phyloP scores from a whole-genome alignment of 2,113 vertebrate species.

The Donacobius atricapilla region DNA sequence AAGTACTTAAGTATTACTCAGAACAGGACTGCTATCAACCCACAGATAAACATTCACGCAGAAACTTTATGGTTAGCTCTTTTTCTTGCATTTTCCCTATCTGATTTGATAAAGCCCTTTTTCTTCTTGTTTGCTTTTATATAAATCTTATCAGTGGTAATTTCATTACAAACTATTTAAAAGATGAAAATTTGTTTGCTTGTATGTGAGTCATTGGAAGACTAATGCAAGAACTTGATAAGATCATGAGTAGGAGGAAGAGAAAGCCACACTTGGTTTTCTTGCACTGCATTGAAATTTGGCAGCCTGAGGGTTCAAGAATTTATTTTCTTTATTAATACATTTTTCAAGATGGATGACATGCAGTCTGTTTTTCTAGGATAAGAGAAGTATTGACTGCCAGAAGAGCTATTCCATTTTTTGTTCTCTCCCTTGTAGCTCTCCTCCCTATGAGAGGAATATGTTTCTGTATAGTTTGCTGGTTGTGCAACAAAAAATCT shows the following conservation, averaged over 20 bases:
- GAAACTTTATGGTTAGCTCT: background rate
- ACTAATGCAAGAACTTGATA: conserved; percentile 36
- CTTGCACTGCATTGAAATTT: background rate
- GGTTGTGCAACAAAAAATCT: background rate
- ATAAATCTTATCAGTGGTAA: background rate
- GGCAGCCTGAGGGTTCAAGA: background rate
- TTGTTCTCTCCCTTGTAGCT: background rate
- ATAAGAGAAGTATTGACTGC: background rate
- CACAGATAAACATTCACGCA: background rate
- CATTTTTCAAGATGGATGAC: background rate
- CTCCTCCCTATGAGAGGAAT: background rate
- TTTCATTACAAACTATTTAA: conserved; percentile 4
- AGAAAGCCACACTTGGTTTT: conserved; percentile 17
- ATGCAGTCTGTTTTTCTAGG: background rate
- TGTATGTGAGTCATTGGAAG: conserved; percentile 35
- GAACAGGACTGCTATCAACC: background rate
- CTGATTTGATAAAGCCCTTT: background rate
- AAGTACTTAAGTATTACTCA: background rate
- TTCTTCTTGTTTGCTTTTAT: background rate
- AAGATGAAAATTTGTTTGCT: conserved; percentile 18
- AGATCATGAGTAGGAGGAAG: conserved; percentile 34
- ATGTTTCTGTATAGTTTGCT: background rate
- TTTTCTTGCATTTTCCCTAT: background rate
- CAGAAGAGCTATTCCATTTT: background rate
- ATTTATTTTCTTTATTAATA: conserved; percentile 48